Evolutionary conservation across 2,113 vertebrate genomes (phyloP), one percentile per base, ranked within the genome.

Genomic region (Coryphaenoides rupestris): DNA sequence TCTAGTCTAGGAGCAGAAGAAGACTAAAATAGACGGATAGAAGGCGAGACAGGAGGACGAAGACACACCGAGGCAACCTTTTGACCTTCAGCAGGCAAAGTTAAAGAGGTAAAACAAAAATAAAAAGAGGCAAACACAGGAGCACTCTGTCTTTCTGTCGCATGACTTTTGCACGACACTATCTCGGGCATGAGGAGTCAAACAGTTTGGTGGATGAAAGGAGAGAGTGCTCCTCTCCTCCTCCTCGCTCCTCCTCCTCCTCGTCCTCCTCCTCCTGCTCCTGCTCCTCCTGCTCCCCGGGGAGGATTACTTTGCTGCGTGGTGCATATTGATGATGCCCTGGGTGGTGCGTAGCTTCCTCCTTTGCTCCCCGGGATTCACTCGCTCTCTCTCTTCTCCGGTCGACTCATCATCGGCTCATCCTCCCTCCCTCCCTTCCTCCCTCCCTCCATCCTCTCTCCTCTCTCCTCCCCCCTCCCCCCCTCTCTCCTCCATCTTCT

Each of bases 311-410:
- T 63, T 61, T 74, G 72, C 77, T 55, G 76, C 33, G 52, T 46
- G 52, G 46, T 69, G 75, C 79, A 87, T 84, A 66, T 72, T 76
- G 77, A 82, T 76, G 77, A 82, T 83, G 84, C 71, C 73, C 68
- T 63, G 22, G 23, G 47, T 66, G n/a, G n/a, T n/a, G n/a, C n/a
- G n/a, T n/a, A n/a, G n/a, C n/a, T n/a, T 33, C 1, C 10, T 33
- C 1, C 6, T 33, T 33, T 10, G 10, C 28, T 33, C 28, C 28
- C 10, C 28, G 5, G 28, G 28, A 33, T 33, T 33, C 28, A 33
- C 28, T 9, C 28, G 5, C 28, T 33, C 28, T 9, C 28, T 9
- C 28, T 33, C 28, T 33, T 33, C 10, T 33, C 28, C 28, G 10
- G 28, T 2, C 28, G 1, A 33, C 28, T 33, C 2, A 67, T 66